Conservation (phyloP, 2,113 vertebrate species). For the Muscicapa adusta region DNA sequence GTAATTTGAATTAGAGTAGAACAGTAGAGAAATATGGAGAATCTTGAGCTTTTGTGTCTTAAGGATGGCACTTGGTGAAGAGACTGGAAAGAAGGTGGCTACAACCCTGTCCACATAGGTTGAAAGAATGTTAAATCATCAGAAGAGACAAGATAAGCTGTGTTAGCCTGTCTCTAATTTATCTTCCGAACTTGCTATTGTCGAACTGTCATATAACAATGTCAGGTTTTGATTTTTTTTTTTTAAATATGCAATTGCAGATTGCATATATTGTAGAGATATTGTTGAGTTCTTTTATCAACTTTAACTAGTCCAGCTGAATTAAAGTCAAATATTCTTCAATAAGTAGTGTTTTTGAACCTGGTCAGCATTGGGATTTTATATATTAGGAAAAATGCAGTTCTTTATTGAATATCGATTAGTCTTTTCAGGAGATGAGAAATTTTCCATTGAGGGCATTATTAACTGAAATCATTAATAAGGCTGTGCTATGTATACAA, state of each 20-base stretch:
- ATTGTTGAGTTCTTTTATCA: not conserved
- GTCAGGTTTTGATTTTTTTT: not conserved
- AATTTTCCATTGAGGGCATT: not conserved
- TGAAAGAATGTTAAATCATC: not conserved
- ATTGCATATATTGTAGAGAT: not conserved
- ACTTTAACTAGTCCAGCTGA: constrained; percentile 23
- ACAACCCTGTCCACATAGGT: not conserved
- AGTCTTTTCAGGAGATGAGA: not conserved
- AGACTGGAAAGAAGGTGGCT: not conserved
- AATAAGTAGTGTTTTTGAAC: not conserved
- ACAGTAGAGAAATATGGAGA: not conserved
- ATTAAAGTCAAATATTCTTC: constrained; percentile 50
- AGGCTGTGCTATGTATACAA: not conserved
- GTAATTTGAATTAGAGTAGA: not conserved
- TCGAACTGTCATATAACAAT: not conserved
- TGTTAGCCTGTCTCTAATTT: not conserved
- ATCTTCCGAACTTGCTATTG: not conserved
- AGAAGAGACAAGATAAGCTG: constrained; percentile 12
- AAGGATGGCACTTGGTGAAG: not conserved
- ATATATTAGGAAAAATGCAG: constrained; percentile 20
- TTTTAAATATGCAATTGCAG: not conserved
- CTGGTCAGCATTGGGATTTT: not conserved
- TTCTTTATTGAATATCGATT: constrained; percentile 44
- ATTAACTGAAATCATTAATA: not conserved
- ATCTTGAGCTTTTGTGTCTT: not conserved